A percentile compares a stretch with the other conserved stretches of the same genome.
Conservation (phyloP, 2,797 vertebrate species). For the Micromesistius poutassou region DNA sequence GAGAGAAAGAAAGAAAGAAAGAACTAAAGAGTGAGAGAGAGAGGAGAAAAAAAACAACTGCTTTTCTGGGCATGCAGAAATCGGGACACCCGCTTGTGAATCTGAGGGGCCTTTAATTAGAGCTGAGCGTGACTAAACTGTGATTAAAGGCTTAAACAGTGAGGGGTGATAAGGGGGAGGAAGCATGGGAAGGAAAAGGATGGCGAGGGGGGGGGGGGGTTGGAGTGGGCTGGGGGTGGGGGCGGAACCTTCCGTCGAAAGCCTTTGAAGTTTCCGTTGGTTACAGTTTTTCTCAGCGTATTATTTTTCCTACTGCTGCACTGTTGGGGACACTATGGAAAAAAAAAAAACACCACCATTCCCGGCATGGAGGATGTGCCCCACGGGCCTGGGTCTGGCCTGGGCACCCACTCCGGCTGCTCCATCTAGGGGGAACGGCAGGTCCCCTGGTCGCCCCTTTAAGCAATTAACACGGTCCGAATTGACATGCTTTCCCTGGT, state of each 20-base stretch:
- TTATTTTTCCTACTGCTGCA: slow-evolving; percentile 43
- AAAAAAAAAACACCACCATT: slow-evolving; percentile 9
- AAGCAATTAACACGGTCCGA: neutral
- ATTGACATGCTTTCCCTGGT: neutral
- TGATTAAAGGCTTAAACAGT: slow-evolving; percentile 76
- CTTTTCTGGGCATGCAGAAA: slow-evolving; percentile 61
- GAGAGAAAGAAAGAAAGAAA: slow-evolving; percentile 6
- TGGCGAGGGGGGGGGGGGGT: slow-evolving; percentile 19
- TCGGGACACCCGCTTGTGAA: slow-evolving; percentile 63
- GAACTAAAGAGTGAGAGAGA: neutral
- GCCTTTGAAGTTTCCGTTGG: slow-evolving; percentile 72
- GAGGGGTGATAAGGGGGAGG: slow-evolving; percentile 36
- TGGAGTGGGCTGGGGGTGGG: slow-evolving; percentile 16
- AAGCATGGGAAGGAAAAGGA: slow-evolving; percentile 23
- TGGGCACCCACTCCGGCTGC: neutral
- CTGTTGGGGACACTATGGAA: slow-evolving; percentile 60
- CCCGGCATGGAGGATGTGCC: neutral
- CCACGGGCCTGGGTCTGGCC: neutral
- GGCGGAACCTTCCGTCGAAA: slow-evolving; percentile 56
- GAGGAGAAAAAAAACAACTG: neutral
- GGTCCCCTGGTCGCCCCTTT: neutral
- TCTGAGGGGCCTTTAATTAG: slow-evolving; percentile 78
- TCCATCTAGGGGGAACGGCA: neutral
- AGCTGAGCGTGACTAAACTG: slow-evolving; percentile 78
- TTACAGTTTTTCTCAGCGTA: slow-evolving; percentile 67